phyloP scores from a whole-genome alignment of 1,140 invertebrate genomes.

The Pogonomyrmex barbatus region DNA sequence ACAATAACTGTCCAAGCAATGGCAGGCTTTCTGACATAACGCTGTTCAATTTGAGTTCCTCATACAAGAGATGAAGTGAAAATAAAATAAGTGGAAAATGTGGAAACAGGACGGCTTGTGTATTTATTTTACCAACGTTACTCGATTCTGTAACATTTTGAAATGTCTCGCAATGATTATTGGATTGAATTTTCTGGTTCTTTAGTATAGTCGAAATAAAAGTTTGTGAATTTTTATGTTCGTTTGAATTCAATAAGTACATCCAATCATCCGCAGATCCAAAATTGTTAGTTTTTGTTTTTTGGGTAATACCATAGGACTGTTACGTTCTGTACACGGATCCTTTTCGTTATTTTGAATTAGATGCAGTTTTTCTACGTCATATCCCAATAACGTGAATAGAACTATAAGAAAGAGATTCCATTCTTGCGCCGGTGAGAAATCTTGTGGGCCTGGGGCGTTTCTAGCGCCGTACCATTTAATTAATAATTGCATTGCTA shows the following conservation, averaged over 20 bases:
- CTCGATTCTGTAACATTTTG: constrained; percentile 73
- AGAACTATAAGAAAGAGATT: constrained; percentile 90
- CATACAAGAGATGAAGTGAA: constrained; percentile 95
- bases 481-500: constrained; percentile 91
- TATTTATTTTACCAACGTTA: constrained; percentile 87
- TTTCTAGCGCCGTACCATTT: constrained; percentile 96
- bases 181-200: constrained; percentile 69
- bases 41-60: constrained; percentile 95
- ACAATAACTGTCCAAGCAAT: constrained; percentile 90
- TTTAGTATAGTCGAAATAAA: constrained; percentile 77
- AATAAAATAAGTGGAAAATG: constrained; percentile 92
- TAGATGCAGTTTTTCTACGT: constrained; percentile 88
- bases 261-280: constrained; percentile 92
- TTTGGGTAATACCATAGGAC: constrained; percentile 82
- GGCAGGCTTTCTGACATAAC: constrained; percentile 90
- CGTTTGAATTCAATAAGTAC: constrained; percentile 88
- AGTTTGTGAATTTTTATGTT: constrained; percentile 83
- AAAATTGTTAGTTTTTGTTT: constrained; percentile 86
- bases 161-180: constrained; percentile 68
- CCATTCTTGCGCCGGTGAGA: constrained; percentile 93
- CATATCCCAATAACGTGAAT: constrained; percentile 91
- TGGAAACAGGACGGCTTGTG: constrained; percentile 90
- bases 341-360: constrained; percentile 84
- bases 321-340: constrained; percentile 78
- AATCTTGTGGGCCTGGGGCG: constrained; percentile 93